A percentile compares a stretch with the other conserved stretches of the same genome.
Conservation (phyloP, 2,797 vertebrate species). For the Pogoniulus pusillus region DNA sequence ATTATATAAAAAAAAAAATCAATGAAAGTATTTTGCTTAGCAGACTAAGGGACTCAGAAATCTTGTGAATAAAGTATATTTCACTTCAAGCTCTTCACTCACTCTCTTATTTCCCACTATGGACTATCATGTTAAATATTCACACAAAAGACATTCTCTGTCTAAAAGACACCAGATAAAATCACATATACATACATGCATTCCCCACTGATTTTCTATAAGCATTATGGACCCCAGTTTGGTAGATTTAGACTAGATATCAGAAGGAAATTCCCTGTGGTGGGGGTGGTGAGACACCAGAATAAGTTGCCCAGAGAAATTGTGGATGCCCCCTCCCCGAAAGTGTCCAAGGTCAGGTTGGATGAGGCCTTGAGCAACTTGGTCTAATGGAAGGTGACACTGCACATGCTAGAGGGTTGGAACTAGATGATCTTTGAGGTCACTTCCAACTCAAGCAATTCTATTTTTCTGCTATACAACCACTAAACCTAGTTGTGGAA, state of each 20-base stretch:
- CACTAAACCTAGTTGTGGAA: neutral
- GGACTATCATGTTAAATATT: neutral
- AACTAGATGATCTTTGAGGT: no score
- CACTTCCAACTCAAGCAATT: no score
- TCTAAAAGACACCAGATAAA: neutral
- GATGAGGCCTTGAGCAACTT: no score
- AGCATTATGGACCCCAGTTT: neutral
- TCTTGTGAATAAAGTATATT: neutral
- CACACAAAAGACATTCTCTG: neutral
- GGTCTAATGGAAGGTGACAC: no score
- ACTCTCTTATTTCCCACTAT: neutral
- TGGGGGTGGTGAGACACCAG: no score
- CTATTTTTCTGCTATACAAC: no score
- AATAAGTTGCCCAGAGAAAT: no score
- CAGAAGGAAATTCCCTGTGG: no score
- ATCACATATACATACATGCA: fast-evolving
- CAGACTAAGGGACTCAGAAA: neutral
- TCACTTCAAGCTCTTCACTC: neutral
- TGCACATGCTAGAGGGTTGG: no score
- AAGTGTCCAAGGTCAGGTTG: no score
- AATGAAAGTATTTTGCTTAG: neutral
- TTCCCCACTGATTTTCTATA: neutral
- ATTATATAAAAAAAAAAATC: neutral
- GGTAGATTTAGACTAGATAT: no score
- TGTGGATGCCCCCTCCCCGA: no score